Conservation (phyloP, 2,113 vertebrate genomes). For the Beaufortia kweichowensis region DNA sequence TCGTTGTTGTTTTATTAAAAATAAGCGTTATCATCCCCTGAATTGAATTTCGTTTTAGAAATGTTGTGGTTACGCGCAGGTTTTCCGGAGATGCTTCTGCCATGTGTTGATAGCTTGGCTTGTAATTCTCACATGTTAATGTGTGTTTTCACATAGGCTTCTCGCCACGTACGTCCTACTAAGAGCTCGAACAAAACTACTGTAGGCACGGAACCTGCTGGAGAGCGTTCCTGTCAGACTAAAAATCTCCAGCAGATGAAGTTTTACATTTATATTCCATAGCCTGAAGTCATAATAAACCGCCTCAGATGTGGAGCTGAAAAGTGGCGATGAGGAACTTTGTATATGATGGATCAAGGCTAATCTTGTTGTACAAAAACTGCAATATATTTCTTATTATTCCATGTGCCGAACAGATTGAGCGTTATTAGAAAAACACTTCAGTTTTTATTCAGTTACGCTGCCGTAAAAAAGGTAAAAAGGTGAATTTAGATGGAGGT, state of each 20-base stretch:
- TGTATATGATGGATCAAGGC: conserved; percentile 49
- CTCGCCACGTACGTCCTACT: conserved; percentile 35
- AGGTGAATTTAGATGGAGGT: conserved; percentile 27
- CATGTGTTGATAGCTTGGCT: conserved; percentile 36
- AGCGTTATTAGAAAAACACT: conserved; percentile 41
- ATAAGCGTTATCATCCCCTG: neutral
- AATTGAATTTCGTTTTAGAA: no score
- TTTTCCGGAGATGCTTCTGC: conserved; percentile 13
- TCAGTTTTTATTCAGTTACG: conserved; percentile 35
- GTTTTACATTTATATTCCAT: conserved; percentile 49
- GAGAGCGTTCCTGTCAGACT: conserved; percentile 42
- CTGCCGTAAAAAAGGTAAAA: neutral
- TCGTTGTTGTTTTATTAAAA: conserved; percentile 28
- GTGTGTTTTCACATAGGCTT: conserved; percentile 29
- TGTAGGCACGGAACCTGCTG: conserved; percentile 25
- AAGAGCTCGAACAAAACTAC: conserved; percentile 31
- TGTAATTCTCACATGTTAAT: conserved; percentile 32
- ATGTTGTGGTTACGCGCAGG: conserved; percentile 18
- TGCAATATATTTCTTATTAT: conserved; percentile 53
- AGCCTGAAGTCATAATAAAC: conserved; percentile 51
- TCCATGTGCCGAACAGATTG: conserved; percentile 50
- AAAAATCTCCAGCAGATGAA: conserved; percentile 40
- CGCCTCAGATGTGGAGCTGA: conserved; percentile 42
- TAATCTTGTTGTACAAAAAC: conserved; percentile 52
- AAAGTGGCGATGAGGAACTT: conserved; percentile 53